phyloP scores from a whole-genome alignment of 1,140 invertebrate species.

The Drosophila tropicalis region DNA sequence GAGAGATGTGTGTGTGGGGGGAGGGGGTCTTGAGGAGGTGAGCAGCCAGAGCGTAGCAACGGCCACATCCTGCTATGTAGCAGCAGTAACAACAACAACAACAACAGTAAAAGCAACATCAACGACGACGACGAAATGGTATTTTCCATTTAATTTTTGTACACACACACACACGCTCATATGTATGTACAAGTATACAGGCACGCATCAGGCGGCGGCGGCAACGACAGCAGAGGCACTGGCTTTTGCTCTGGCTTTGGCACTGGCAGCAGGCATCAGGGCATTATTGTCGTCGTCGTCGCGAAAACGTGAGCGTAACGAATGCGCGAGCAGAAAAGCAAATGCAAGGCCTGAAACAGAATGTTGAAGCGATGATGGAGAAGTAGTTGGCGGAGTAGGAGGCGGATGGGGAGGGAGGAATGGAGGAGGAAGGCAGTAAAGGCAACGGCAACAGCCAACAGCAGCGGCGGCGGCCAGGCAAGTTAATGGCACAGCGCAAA shows the following conservation, averaged over 20 bases:
- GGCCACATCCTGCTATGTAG: slow-evolving; percentile 63
- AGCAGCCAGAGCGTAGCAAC: slow-evolving; percentile 54
- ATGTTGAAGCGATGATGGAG: slow-evolving; percentile 9
- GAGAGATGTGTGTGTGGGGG: neutral
- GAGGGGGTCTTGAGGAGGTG: slow-evolving; percentile 9
- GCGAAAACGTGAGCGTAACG: slow-evolving; percentile 69
- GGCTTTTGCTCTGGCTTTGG: neutral
- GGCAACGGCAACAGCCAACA: neutral
- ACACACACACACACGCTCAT: slow-evolving; percentile 50
- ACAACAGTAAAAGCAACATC: slow-evolving; percentile 17
- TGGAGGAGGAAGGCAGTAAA: neutral
- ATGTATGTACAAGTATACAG: slow-evolving; percentile 44
- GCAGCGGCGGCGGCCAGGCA: slow-evolving; percentile 9
- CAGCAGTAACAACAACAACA: slow-evolving; percentile 25
- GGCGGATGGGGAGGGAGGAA: neutral
- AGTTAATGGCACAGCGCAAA: slow-evolving; percentile 59
- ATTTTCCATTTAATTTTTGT: slow-evolving; percentile 77
- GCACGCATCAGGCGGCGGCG: slow-evolving; percentile 39
- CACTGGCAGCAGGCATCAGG: slow-evolving; percentile 22
- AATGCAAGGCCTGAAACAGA: slow-evolving; percentile 60
- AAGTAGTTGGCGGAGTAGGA: neutral
- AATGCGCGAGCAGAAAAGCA: slow-evolving; percentile 69
- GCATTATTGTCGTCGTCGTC: slow-evolving; percentile 54
- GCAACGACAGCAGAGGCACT: slow-evolving; percentile 23
- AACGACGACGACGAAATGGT: slow-evolving; percentile 49